These are phyloP conservation scores for Odontomachus brunneus DNA, from an alignment of 1,140 invertebrate species.

Conservation along the genomic window DNA sequence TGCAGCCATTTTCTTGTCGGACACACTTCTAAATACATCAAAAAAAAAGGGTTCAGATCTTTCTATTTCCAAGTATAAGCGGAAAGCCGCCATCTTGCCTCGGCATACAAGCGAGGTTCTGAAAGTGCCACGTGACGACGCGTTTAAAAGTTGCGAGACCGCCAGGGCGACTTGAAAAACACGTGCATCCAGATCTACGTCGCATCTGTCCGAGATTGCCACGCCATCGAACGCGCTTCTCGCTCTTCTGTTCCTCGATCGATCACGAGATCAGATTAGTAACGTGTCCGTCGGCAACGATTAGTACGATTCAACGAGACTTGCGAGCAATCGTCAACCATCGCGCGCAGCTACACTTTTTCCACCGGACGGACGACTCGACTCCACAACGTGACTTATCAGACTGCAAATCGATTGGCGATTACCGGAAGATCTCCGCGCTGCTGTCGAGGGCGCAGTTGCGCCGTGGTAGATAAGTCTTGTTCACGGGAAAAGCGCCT, in stretches of 20 bases:
- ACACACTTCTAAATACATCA: too few relatives aligned
- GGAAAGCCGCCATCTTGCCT: not conserved
- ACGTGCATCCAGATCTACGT: too few relatives aligned
- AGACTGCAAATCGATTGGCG: conserved; percentile 59
- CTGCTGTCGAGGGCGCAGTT: conserved; percentile 23
- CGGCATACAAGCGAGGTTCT: not conserved
- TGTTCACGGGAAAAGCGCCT: conserved; percentile 27
- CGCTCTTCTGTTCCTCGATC: not conserved
- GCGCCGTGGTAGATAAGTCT: conserved; percentile 18
- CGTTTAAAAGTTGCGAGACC: not conserved
- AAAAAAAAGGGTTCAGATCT: too few relatives aligned
- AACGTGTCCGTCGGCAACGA: too few relatives aligned
- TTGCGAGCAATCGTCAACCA: too few relatives aligned
- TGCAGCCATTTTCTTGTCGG: too few relatives aligned
- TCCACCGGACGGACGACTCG: too few relatives aligned
- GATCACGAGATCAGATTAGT: too few relatives aligned
- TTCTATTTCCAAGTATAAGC: not conserved
- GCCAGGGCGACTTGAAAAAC: not conserved
- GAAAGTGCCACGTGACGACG: conserved; percentile 26
- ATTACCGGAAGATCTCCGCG: conserved; percentile 55
- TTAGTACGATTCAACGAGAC: too few relatives aligned
- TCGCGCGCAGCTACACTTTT: too few relatives aligned
- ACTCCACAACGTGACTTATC: conserved; percentile 3
- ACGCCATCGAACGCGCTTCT: not conserved
- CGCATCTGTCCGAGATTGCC: too few relatives aligned